Evolutionary conservation across 2,797 vertebrate species (phyloP).

Genomic region (Meda fulgida): DNA sequence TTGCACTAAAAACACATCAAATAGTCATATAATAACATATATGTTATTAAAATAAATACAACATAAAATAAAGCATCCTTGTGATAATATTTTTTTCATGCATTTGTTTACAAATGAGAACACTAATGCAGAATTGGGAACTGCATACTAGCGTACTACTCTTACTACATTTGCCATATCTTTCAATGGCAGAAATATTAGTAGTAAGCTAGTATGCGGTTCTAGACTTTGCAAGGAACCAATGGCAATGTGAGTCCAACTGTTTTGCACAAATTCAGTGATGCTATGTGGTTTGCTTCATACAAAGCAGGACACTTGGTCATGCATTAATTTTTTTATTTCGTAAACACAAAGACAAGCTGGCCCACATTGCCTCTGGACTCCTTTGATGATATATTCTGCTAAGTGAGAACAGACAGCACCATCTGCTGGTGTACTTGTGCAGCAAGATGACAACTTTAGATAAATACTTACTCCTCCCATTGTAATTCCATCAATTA

Average conservation of each 20-base stretch:
- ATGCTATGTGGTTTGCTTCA: not conserved
- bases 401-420: not conserved
- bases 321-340: not conserved
- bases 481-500: slow-evolving; percentile 97
- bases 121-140: not conserved
- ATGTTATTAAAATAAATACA: no score
- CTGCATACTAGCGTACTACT: not conserved
- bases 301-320: not conserved
- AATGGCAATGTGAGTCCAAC: not conserved
- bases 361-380: slow-evolving; percentile 8
- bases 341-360: slow-evolving; percentile 18
- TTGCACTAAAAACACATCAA: not conserved
- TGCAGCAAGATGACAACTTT: not conserved
- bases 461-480: slow-evolving; percentile 88
- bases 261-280: not conserved
- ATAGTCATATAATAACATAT: no score
- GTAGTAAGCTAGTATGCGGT: not conserved
- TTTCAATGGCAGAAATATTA: not conserved
- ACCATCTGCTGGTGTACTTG: slow-evolving; percentile 19
- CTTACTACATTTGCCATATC: not conserved
- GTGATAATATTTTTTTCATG: not conserved
- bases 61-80: not conserved
- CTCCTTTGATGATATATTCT: not conserved
- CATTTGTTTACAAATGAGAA: not conserved
- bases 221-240: not conserved